Base-by-base conservation (phyloP, 1,140 invertebrate genomes). In the Drosophila pectinifera region DNA sequence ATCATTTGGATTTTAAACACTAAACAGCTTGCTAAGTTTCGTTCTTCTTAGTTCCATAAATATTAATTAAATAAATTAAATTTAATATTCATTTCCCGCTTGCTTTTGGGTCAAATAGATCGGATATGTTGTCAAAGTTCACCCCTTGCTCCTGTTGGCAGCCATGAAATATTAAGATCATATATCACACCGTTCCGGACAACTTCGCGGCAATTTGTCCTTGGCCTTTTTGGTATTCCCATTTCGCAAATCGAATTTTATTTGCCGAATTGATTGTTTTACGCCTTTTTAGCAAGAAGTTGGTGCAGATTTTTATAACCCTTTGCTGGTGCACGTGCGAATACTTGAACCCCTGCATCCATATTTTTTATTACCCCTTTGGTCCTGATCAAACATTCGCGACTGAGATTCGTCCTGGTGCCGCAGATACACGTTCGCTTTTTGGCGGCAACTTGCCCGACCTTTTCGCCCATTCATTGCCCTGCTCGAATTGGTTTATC, bases 401-500 rank as follows among this genome's bases (percentile, higher is more conserved):
- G 20, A 39, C 65, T 43, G 57, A 73, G 75, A 91, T 91, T 91
- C 88, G 90, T 73, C 90, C 63, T 91, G 90, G 90, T 91, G 79
- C 74, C 73, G 51, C 55, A 79, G 65, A 57, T 80, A 76, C 70
- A 76, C 48, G 70, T 79, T 63, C 46, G 48, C 75, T 78, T 83
- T 83, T 75, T 65, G 58, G 62, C 56, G 58, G 74, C 67, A 80
- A 80, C 58, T 73, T 59, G 62, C 67, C 73, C 77, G 74, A 89
- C 84, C 89, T 91, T 91, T 91, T 91, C 80, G 79, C 76, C 89
- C 74, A 89, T 91, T 91, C 91, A 91, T 91, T 91, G 77, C 86
- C 90, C 90, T 91, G 74, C 90, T 91, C 90, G 90, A 91, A 91
- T 91, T 84, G 90, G 91, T 91, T 91, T 91, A 91, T 90, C 90